Conservation (phyloP, 92 coral and sea anemone genomes). For the Porites divaricata region DNA sequence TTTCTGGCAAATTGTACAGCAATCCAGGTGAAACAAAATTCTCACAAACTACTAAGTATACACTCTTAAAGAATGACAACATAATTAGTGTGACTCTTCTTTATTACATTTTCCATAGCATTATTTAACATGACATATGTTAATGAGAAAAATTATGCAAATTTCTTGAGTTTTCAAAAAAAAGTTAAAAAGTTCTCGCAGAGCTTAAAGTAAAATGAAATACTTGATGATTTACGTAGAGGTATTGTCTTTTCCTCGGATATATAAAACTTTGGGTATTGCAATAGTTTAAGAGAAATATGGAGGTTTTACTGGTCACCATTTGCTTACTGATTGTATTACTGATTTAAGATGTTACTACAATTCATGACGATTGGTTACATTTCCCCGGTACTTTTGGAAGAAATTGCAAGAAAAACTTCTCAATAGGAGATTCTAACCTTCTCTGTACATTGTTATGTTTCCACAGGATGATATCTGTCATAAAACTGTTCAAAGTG, state of each 20-base stretch:
- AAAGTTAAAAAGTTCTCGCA: conserved; percentile 12
- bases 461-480: background rate
- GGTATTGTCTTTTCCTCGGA: background rate
- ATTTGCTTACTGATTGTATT: conserved; percentile 1
- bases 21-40: background rate
- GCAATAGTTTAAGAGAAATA: background rate
- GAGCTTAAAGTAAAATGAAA: conserved; percentile 13
- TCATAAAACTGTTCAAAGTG: background rate
- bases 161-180: background rate
- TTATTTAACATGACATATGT: background rate
- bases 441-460: background rate
- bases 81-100: background rate
- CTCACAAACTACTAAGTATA: conserved; percentile 1
- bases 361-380: background rate
- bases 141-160: background rate
- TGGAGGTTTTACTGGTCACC: background rate
- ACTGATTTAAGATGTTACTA: background rate
- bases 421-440: background rate
- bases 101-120: background rate
- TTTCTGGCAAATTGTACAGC: conserved; percentile 5
- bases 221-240: background rate
- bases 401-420: background rate
- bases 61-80: conserved; percentile 2
- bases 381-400: background rate
- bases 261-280: conserved; percentile 15